Percentiles rank a stretch among this genome's conserved stretches.
Conservation (phyloP, 2,113 vertebrate species). For the Campylorhamphus procurvoides region DNA sequence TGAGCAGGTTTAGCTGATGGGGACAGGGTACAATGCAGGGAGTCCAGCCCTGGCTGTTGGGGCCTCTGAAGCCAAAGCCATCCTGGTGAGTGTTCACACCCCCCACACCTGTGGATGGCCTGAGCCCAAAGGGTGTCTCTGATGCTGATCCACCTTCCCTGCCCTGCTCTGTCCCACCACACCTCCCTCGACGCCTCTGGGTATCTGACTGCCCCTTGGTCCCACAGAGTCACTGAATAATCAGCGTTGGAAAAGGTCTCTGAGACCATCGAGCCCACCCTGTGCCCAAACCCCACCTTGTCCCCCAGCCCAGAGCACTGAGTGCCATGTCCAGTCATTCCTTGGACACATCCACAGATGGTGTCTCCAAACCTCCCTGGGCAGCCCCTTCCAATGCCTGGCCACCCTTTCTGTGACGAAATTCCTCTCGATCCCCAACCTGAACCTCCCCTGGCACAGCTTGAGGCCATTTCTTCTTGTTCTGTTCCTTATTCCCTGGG, state of each 20-base stretch:
- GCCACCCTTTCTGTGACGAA: accelerated
- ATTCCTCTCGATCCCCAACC: not conserved
- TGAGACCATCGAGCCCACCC: accelerated
- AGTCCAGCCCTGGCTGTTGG: not conserved
- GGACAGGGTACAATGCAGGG: accelerated
- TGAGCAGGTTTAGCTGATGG: not conserved
- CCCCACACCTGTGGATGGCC: accelerated
- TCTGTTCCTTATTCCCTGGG: not conserved
- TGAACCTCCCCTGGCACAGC: accelerated
- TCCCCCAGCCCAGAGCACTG: not conserved
- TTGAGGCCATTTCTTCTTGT: accelerated
- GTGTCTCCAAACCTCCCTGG: not conserved
- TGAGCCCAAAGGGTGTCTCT: not conserved
- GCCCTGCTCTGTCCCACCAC: not conserved
- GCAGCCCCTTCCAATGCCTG: not conserved
- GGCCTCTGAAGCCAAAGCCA: not conserved
- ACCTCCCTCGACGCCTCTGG: too few species aligned
- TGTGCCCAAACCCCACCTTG: not conserved
- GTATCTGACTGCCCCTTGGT: not conserved
- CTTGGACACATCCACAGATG: not conserved
- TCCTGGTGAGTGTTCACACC: accelerated
- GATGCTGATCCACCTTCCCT: not conserved
- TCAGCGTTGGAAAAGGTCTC: not conserved
- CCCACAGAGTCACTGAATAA: not conserved
- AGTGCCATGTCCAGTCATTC: accelerated